phyloP scores from a whole-genome alignment of 2,888 invertebrate species.

The Trilocha varians region DNA sequence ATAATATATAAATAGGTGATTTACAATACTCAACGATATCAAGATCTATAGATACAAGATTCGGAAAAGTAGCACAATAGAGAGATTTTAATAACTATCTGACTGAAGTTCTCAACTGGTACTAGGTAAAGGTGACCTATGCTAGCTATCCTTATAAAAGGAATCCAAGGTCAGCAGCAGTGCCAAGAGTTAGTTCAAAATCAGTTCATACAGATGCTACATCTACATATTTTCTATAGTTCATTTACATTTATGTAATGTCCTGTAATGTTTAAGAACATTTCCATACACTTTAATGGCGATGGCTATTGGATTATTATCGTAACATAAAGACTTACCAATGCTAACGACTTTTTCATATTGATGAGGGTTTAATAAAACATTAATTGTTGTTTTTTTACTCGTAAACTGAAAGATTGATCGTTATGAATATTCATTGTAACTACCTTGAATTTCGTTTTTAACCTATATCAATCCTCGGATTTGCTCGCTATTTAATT shows the following conservation, averaged over 20 bases:
- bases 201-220: too few species aligned
- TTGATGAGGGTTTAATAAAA: conserved; percentile 55
- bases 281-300: conserved; percentile 31
- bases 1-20: too few species aligned
- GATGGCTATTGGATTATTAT: conserved; percentile 31
- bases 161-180: too few species aligned
- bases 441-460: background rate
- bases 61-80: too few species aligned
- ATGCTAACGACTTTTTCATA: conserved; percentile 47
- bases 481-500: background rate
- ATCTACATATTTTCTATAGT: background rate
- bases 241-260: background rate
- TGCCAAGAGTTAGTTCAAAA: too few species aligned
- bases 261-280: conserved; percentile 15
- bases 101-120: too few species aligned
- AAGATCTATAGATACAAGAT: too few species aligned
- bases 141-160: too few species aligned
- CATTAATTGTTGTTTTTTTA: conserved; percentile 55
- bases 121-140: too few species aligned
- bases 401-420: conserved; percentile 48
- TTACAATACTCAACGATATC: too few species aligned
- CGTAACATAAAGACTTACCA: conserved; percentile 42
- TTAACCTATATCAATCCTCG: background rate
- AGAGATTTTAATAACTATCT: too few species aligned
- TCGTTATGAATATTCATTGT: background rate